A percentile compares a stretch with the other conserved stretches of the same genome.
phyloP scores from a whole-genome alignment of 2,113 vertebrate species.

The Excalfactoria chinensis region DNA sequence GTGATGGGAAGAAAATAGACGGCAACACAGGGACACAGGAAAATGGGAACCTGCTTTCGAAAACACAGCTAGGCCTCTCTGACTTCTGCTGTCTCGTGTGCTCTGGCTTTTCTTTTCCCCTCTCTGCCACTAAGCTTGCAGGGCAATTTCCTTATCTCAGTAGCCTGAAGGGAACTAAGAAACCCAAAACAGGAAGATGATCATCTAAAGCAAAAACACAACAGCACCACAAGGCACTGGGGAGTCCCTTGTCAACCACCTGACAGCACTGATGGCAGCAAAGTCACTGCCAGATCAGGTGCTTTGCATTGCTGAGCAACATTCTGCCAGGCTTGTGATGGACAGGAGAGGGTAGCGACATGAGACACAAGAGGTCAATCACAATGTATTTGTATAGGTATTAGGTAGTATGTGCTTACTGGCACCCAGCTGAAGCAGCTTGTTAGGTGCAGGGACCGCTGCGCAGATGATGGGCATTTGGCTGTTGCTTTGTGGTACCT shows the following conservation, averaged over 20 bases:
- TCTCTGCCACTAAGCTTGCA: neutral
- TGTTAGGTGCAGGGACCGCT: neutral
- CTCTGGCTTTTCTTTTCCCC: neutral
- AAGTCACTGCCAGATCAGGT: neutral
- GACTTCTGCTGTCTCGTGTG: neutral
- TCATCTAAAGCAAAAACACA: neutral
- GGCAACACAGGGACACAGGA: neutral
- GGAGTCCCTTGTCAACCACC: neutral
- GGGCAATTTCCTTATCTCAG: neutral
- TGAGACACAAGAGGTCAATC: accelerated
- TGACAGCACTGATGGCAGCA: accelerated
- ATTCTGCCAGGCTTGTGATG: neutral
- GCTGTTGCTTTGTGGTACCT: neutral
- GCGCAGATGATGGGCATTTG: neutral
- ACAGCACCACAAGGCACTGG: neutral
- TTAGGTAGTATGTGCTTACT: neutral
- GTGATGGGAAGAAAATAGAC: neutral
- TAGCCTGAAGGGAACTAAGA: neutral
- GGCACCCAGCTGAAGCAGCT: neutral
- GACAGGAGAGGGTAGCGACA: neutral
- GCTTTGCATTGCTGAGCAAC: neutral
- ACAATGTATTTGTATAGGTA: neutral
- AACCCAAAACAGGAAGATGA: neutral
- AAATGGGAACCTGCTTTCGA: neutral
- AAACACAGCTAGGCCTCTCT: neutral